Conservation (phyloP, 2,888 invertebrate species). For the Crepidodera aurea region DNA sequence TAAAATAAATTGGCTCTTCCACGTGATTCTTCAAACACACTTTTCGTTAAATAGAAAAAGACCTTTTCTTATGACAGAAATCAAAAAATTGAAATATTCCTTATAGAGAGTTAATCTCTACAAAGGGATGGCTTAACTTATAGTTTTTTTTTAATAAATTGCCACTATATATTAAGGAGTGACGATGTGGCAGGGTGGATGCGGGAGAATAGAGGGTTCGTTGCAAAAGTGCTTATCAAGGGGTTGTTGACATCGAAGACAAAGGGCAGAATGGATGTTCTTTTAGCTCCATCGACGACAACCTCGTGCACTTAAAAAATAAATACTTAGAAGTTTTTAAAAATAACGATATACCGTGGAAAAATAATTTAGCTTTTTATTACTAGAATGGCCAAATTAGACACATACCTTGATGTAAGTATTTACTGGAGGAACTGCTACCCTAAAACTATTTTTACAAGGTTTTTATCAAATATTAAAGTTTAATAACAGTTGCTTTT, state of each 20-base stretch:
- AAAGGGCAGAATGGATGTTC: slow-evolving; percentile 8
- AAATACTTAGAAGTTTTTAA: not conserved
- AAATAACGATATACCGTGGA: not conserved
- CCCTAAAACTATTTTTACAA: no score
- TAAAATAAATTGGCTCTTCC: no score
- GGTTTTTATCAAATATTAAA: no score
- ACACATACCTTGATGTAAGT: no score
- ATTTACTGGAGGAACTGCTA: no score
- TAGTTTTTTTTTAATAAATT: slow-evolving; percentile 3
- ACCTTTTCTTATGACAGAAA: no score
- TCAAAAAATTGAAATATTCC: not conserved
- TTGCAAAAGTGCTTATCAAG: slow-evolving; percentile 6
- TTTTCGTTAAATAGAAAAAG: no score
- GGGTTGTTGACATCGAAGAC: slow-evolving; percentile 6
- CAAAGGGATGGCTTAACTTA: not conserved
- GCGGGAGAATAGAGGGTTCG: slow-evolving; percentile 4
- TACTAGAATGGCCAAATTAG: no score
- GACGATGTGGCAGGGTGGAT: slow-evolving; percentile 3
- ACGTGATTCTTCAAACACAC: no score
- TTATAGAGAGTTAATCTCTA: not conserved
- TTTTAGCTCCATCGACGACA: slow-evolving; percentile 3
- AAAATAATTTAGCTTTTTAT: no score
- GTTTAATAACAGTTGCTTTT: no score
- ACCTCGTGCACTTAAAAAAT: not conserved
- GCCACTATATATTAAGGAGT: slow-evolving; percentile 8